Evolutionary conservation across 1,140 invertebrate genomes (phyloP), one percentile per base, ranked within the genome.

Genomic region (Centruroides sculpturatus): DNA sequence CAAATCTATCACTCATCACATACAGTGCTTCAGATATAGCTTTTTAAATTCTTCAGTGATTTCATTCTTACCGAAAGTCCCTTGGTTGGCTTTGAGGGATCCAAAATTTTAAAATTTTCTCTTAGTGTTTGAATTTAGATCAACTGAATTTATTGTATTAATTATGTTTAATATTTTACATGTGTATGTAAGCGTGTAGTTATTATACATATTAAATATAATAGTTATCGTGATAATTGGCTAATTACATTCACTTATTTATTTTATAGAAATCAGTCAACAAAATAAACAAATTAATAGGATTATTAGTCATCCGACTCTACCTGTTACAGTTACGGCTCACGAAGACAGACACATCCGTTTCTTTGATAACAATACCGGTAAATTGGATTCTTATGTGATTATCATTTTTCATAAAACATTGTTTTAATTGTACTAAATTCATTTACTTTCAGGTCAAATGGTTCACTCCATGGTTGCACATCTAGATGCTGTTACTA

Each of bases 321-420:
- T 98, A 70, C 89, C 94, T 52, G 77, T 98, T 52, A 91, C 93
- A 55, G 87, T 99, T 63, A 93, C 92, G 57, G 97, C 94, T 68
- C 93, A 98, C 76, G 94, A 98, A 76, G 96, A 99, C 77, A 82
- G 92, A 55, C 89, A 97, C 73, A 98, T 99, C 76, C 83, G 94
- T 69, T 98, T 98, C 78, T 99, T 92, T 83, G 95, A 99, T 76
- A 94, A 93, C 72, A 89, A 84, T 70, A 89, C 87, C 61, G 94
- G 93, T 78, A 66, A 53, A 12, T 55, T 41, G 23, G 5, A 34
- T 13, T 51, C 10, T 51, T 51, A 41, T 23, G 23, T 23, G 23
- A 23, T 23, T 23, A 35, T 35, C 7, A 54, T 54, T 54, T 54
- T 11, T 35, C 34, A 34, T 3, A 23, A 11, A 41, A 23, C 3